These are phyloP conservation scores for Meteorus cinctellus DNA, from an alignment of 2,888 invertebrate genomes.

Conservation along the genomic window DNA sequence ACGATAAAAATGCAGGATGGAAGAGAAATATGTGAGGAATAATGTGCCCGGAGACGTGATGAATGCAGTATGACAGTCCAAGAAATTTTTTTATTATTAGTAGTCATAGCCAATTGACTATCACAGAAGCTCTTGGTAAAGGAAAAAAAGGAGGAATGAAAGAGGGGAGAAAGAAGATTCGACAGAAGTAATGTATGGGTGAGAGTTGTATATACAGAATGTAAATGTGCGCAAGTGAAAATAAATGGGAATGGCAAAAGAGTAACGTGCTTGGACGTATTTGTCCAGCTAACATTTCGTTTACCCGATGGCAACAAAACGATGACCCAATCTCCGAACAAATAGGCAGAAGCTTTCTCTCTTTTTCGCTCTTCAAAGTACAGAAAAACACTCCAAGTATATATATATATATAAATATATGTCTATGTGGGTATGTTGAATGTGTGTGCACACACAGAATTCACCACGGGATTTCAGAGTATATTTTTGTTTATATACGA, in stretches of 20 bases:
- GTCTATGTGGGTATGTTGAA: background rate
- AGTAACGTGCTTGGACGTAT: slow-evolving; percentile 47
- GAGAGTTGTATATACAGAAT: background rate
- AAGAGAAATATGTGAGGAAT: slow-evolving; percentile 14
- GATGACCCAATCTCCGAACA: slow-evolving; percentile 53
- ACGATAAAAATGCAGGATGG: background rate
- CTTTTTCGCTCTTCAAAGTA: slow-evolving; percentile 43
- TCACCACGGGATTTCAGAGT: background rate
- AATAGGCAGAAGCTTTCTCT: slow-evolving; percentile 50
- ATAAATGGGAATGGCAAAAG: background rate
- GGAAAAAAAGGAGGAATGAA: background rate
- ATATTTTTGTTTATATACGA: background rate
- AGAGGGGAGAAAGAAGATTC: background rate
- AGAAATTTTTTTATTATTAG: background rate
- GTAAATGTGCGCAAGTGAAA: background rate
- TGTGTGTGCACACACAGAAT: slow-evolving; percentile 18
- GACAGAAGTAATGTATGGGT: background rate
- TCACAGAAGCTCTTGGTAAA: background rate
- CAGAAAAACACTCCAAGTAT: slow-evolving; percentile 4
- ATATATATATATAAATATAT: too few species aligned
- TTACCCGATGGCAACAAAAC: slow-evolving; percentile 52
- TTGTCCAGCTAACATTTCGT: slow-evolving; percentile 56
- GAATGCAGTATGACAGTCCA: background rate
- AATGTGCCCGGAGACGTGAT: background rate
- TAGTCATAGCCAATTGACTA: background rate